Base-by-base conservation (phyloP, 2,888 invertebrate genomes). In the Pilophorus perplexus region DNA sequence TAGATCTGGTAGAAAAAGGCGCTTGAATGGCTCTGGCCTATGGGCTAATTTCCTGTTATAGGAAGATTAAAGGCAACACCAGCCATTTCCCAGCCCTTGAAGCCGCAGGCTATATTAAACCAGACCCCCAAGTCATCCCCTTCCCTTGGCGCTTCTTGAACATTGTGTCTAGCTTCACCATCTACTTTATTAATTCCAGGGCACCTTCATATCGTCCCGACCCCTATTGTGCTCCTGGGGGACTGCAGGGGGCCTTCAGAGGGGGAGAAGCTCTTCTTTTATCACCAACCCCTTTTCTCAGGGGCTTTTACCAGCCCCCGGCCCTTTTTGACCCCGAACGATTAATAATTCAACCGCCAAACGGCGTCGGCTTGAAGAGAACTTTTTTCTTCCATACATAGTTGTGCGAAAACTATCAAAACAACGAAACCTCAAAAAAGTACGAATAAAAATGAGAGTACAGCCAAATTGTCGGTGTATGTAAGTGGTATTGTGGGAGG, bases 31-130 rank as follows among this genome's bases (percentile, higher is more conserved):
- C 18, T 18, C 28, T 28, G 52, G 28, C 55, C 38, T 10, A 55
- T 33, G 37, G 55, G 55, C 55, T 55, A 55, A 55, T 55, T 55
- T 55, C 55, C 55, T 55, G 55, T 55, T 55, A 55, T 55, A 55
- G 55, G 38, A 55, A 55, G 55, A 55, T 55, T 55, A 55, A 55
- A 55, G 55, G 55, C 38, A 55, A 38, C 55, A 55, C 37, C 55
- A 38, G 20, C 37, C 37, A 18, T 55, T 20, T 33, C 20, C 6
- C 27, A 25, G 28, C 27, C 52, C 52, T 28, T 12, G 20, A 55
- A 55, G 38, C 55, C 55, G 38, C 55, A 55, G 16, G 55, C 38
- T 55, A 55, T 55, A 55, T 55, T 55, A 55, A 55, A 55, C 55
- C 37, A 20, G 18, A 18, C 16, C 22, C 33, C 54, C n/a, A n/a